These are phyloP conservation scores for Danionella dracula DNA, from an alignment of 2,797 vertebrate species.

Conservation along the genomic window DNA sequence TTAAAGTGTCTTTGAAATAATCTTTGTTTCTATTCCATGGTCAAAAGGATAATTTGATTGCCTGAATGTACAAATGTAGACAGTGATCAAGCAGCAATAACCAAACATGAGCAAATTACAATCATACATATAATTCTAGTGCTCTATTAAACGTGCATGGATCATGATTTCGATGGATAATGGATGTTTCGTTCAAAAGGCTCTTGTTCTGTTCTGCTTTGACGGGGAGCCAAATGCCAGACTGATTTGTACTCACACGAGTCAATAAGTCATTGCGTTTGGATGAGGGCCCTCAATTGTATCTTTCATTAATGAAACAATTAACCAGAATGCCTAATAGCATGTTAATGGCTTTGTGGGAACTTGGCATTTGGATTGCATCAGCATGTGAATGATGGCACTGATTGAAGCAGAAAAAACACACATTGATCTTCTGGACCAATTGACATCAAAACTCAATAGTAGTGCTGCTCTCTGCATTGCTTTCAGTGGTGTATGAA, in stretches of 20 bases:
- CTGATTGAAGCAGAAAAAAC: not conserved
- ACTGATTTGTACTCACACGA: not conserved
- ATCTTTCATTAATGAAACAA: slow-evolving; percentile 7
- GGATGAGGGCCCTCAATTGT: not conserved
- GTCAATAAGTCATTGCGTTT: not conserved
- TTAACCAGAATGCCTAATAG: slow-evolving; percentile 1
- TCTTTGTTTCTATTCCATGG: too few species aligned
- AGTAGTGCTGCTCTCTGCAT: not conserved
- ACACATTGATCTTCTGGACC: not conserved
- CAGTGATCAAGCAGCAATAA: not conserved
- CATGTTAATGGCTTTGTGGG: slow-evolving; percentile 1
- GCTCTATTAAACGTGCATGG: not conserved
- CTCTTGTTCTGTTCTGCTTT: not conserved
- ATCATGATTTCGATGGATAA: slow-evolving; percentile 9
- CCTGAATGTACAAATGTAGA: too few species aligned
- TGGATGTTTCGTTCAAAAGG: not conserved
- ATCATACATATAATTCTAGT: not conserved
- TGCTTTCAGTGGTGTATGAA: too few species aligned
- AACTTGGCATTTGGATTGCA: not conserved
- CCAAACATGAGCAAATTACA: slow-evolving; percentile 3
- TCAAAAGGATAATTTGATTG: too few species aligned
- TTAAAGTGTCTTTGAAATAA: not conserved
- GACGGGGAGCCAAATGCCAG: slow-evolving; percentile 11
- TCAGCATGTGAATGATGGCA: not conserved
- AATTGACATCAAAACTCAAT: not conserved